Percentiles rank a stretch among this genome's conserved stretches.
phyloP scores from a whole-genome alignment of 2,888 invertebrate genomes.

The Drosophila quinaria region DNA sequence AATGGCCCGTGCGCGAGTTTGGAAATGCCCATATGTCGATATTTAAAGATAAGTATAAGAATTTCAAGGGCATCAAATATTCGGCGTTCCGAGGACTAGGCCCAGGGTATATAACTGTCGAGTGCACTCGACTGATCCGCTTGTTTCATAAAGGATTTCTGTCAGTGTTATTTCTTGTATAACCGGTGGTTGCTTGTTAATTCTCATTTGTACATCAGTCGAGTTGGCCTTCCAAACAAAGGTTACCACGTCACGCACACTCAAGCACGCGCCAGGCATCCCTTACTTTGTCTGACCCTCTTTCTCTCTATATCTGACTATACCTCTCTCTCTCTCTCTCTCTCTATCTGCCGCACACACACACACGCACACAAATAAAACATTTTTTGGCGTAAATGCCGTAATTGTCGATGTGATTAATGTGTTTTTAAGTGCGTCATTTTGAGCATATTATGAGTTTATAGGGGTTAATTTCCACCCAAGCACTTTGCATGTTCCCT shows the following conservation, averaged over 20 bases:
- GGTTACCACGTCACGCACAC: slow-evolving; percentile 69
- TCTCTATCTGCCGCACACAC: not conserved
- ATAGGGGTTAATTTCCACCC: slow-evolving; percentile 80
- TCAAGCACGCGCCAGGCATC: slow-evolving; percentile 64
- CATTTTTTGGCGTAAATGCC: slow-evolving; percentile 58
- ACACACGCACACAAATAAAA: slow-evolving; percentile 14
- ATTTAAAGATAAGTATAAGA: no score
- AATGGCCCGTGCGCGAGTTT: no score
- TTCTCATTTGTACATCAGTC: slow-evolving; percentile 56
- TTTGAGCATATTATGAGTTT: slow-evolving; percentile 81
- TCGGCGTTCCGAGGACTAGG: no score
- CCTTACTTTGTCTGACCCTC: slow-evolving; percentile 27
- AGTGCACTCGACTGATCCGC: no score
- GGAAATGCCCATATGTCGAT: no score
- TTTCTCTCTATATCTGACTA: not conserved
- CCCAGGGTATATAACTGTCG: no score
- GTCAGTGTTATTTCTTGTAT: slow-evolving; percentile 40
- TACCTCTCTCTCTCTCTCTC: not conserved
- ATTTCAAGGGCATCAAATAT: no score
- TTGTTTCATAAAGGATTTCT: slow-evolving; percentile 10
- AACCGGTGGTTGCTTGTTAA: slow-evolving; percentile 54
- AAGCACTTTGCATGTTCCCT: slow-evolving; percentile 69
- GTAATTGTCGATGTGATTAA: slow-evolving; percentile 82
- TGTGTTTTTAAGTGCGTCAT: slow-evolving; percentile 82
- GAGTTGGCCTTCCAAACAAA: slow-evolving; percentile 43